A percentile compares a stretch with the other conserved stretches of the same genome.
Evolutionary conservation across 2,888 invertebrate genomes (phyloP).

Genomic region (Clepsis dumicolana): DNA sequence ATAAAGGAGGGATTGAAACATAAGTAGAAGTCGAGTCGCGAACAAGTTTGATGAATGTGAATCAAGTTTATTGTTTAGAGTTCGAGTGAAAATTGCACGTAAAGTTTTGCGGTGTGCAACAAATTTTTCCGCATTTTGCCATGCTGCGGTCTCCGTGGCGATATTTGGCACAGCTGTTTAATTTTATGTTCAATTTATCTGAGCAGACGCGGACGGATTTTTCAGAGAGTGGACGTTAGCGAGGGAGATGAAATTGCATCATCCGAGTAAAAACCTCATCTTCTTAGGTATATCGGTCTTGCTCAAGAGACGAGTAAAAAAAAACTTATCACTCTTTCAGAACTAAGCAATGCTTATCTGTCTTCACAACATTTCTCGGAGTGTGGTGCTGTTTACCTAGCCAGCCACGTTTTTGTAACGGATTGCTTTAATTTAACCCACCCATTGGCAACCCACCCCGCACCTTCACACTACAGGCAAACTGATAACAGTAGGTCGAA

Average conservation of each 20-base stretch:
- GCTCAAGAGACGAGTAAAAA: conserved; percentile 31
- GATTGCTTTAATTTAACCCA: conserved; percentile 62
- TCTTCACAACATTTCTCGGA: conserved; percentile 50
- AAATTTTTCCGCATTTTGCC: conserved; percentile 8
- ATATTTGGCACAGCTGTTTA: conserved; percentile 13
- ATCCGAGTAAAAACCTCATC: conserved; percentile 13
- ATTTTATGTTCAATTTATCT: conserved; percentile 20
- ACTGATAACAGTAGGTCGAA: neutral
- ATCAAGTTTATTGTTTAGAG: conserved; percentile 10
- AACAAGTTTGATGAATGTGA: conserved; percentile 11
- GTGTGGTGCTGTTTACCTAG: conserved; percentile 52
- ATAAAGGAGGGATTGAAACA: neutral
- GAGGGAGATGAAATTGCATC: neutral
- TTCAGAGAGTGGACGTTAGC: conserved; percentile 10
- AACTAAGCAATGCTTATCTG: conserved; percentile 8
- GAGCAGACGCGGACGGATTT: conserved; percentile 14
- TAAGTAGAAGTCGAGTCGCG: conserved; percentile 9
- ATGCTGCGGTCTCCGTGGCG: conserved; percentile 7
- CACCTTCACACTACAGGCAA: conserved; percentile 25
- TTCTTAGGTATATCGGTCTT: conserved; percentile 4
- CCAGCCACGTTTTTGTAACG: conserved; percentile 61
- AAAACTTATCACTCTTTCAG: conserved; percentile 22
- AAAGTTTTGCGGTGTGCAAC: conserved; percentile 11
- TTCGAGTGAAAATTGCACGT: conserved; percentile 10
- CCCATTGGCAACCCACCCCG: conserved; percentile 47